phyloP scores from a whole-genome alignment of 1,140 invertebrate genomes.

The Notospermus geniculatus region DNA sequence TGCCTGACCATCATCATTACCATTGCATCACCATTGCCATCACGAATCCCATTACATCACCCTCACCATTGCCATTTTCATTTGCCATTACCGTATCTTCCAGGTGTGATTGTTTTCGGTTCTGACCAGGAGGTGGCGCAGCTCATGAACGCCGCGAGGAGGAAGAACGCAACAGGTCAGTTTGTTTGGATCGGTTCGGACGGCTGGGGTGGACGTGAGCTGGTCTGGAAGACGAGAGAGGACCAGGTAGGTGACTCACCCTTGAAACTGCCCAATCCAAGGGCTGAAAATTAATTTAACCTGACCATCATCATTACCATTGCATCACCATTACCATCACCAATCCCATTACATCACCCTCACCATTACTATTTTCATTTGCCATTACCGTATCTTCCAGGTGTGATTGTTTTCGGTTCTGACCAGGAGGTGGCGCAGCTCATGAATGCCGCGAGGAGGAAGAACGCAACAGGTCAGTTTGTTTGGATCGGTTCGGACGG shows the following conservation, averaged over 20 bases:
- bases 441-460: conserved; percentile 83
- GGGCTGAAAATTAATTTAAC: no score
- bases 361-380: no score
- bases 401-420: conserved; percentile 92
- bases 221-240: conserved; percentile 87
- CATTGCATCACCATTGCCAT: no score
- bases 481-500: conserved; percentile 95
- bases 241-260: conserved; percentile 59
- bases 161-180: conserved; percentile 80
- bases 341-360: no score
- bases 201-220: conserved; percentile 62
- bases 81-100: background rate
- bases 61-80: no score
- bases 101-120: conserved; percentile 90
- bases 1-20: no score
- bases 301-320: no score
- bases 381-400: no score
- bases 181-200: conserved; percentile 96
- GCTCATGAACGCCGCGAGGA: conserved; percentile 84
- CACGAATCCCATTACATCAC: no score
- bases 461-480: conserved; percentile 85
- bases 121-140: conserved; percentile 95
- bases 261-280: no score
- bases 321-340: no score
- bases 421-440: conserved; percentile 94